Base-by-base conservation (phyloP, 2,888 invertebrate genomes). In the Pristionchus entomophagus region DNA sequence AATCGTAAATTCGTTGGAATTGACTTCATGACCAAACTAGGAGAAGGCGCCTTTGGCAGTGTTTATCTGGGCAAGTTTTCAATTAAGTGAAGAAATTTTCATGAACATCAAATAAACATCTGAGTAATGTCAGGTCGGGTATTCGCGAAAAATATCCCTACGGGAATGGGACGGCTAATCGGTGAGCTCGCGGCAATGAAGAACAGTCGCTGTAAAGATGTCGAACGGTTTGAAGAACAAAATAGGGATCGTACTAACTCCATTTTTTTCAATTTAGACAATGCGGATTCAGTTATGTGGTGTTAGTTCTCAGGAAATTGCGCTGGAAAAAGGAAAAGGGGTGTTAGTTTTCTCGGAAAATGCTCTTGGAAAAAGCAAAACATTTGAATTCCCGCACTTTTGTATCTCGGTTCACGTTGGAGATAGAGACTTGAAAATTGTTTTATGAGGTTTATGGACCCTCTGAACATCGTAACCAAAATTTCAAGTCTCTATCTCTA, bases 121-220 rank as follows among this genome's bases (percentile, higher is more conserved):
- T 17, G 5, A 4, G 10, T 29, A 6, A 41, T n/a, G 38, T 73
- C 10, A 73, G 73, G 73, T 2, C 35, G 73, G n/a, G 73, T 73
- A 2, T 17, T 73, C n/a, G 41, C 73, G 10, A 73, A 73, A 41
- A 73, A 73, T 26, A 41, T 73, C 10, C 73, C 73, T 0, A 26
- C 32, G 3, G 73, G 65, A 65, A 65, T 6, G 10, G 73, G 73
- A 22, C 38, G 41, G 14, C 6, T 41, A 0, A 41, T 73, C 1
- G 41, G 19, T 10, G 78, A 78, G 32, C 17, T 78, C 2, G 22
- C n/a, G 5, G 32, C 29, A 29, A 17, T 78, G 12, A 49, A 26
- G 8, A 78, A 51, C 32, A 22, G 51, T 51, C 1, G 78, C 78
- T 29, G 51, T 78, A 2, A 78, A 78, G 32, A 78, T 78, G 78